A percentile compares a stretch with the other conserved stretches of the same genome.
Conservation (phyloP, 2,888 invertebrate genomes). For the Biston betularia region DNA sequence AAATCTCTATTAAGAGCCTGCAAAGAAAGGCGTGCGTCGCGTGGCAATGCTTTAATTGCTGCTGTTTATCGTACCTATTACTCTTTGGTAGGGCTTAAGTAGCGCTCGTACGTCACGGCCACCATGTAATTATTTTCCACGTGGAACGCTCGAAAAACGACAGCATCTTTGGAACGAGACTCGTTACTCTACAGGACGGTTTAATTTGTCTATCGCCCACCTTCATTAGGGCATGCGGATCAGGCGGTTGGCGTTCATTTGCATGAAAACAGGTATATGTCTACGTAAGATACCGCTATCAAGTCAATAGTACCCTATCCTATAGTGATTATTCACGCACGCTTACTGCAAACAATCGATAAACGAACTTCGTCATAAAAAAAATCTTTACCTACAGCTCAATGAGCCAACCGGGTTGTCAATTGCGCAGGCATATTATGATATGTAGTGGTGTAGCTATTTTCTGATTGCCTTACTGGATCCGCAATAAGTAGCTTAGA, state of each 20-base stretch:
- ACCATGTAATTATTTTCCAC: slow-evolving; percentile 83
- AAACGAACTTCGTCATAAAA: too few relatives aligned
- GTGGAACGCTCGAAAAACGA: slow-evolving; percentile 80
- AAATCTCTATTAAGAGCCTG: slow-evolving; percentile 78
- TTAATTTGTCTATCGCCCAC: slow-evolving; percentile 75
- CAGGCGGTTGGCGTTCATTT: slow-evolving; percentile 43
- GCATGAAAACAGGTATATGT: slow-evolving; percentile 7
- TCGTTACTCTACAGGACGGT: slow-evolving; percentile 67
- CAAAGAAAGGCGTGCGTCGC: slow-evolving; percentile 84
- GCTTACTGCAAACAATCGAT: too few relatives aligned
- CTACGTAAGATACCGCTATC: too few relatives aligned
- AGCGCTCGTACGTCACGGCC: slow-evolving; percentile 81
- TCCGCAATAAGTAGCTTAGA: too few relatives aligned
- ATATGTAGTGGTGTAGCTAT: too few relatives aligned
- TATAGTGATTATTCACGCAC: not conserved
- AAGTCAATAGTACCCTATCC: not conserved
- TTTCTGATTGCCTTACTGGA: too few relatives aligned
- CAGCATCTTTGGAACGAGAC: slow-evolving; percentile 62
- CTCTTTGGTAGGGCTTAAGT: slow-evolving; percentile 81
- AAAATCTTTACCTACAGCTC: too few relatives aligned
- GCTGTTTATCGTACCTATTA: slow-evolving; percentile 82
- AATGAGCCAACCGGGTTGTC: too few relatives aligned
- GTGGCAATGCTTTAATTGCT: slow-evolving; percentile 84
- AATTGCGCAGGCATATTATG: too few relatives aligned
- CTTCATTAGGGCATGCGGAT: slow-evolving; percentile 56